Evolutionary conservation across 2,888 invertebrate genomes (phyloP), one percentile per base, ranked within the genome.

Genomic region (Marronus borbonicus): DNA sequence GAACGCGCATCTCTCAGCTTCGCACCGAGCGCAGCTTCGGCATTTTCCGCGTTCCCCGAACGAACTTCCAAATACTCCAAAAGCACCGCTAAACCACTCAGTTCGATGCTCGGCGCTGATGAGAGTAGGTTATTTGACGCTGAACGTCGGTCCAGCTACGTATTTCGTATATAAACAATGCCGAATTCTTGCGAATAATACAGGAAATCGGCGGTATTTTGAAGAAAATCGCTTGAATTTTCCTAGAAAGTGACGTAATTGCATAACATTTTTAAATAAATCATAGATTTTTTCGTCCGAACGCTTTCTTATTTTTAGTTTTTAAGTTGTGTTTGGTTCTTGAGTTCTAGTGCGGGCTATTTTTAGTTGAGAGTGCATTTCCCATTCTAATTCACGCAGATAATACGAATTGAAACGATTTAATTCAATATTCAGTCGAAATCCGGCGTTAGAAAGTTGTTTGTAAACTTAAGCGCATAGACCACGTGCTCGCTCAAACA

Each of bases 401-500:
- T 2, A 44, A 44, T 44, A 12, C 44, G 44, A 44, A 12, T 12
- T 44, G 44, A 12, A 12, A 44, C 44, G 12, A 12, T 44, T 44
- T 44, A 44, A 44, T 44, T 44, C 2, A 44, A 5, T 5, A 36
- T 36, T 5, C 5, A 5, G 3, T 36, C 12, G 8, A 44, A 44
- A 44, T 44, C 44, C 44, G 31, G 44, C 44, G 44, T 36, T 36
- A 44, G 10, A 12, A 44, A 12, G 8, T 12, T 44, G 44, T 44
- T 44, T 44, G 44, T 12, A 44, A 44, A 44, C 44, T 44, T 12
- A 12, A 44, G 12, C 44, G 44, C 12, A 12, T 44, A 44, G 39
- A 49, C 78, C 78, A 78, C 78, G 78, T 78, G 78, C 24, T 78
- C 8, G 36, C 39, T 36, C 20, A 52, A 39, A 39, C 44, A 75